Percentiles rank a stretch among this genome's conserved stretches.
phyloP scores from a whole-genome alignment of 2,113 vertebrate genomes.

The Drymodes brunneopygia region DNA sequence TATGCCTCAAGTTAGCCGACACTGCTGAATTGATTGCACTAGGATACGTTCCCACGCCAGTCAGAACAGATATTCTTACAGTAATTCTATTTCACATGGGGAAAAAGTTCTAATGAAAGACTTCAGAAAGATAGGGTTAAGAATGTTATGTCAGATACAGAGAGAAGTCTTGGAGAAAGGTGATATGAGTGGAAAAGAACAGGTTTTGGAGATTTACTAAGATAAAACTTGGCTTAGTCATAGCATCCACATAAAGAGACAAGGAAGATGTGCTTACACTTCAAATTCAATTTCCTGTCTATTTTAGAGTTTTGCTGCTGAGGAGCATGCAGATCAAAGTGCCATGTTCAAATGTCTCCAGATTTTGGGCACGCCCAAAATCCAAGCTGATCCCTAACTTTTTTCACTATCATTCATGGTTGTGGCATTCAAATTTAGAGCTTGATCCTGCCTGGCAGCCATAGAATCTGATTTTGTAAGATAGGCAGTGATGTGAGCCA shows the following conservation, averaged over 20 bases:
- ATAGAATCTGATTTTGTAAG: constrained; percentile 46
- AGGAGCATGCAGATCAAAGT: background rate
- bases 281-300: background rate
- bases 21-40: background rate
- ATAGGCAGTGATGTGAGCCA: constrained; percentile 38
- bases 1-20: background rate
- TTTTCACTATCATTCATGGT: background rate
- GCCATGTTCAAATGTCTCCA: background rate
- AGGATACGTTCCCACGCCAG: background rate
- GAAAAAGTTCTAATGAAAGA: background rate
- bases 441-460: constrained; percentile 19
- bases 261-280: background rate
- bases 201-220: background rate
- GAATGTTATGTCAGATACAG: background rate
- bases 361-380: background rate
- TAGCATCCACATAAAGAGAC: background rate
- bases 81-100: background rate
- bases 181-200: background rate
- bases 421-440: constrained; percentile 26
- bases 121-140: background rate
- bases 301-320: background rate
- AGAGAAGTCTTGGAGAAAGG: background rate
- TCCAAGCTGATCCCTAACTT: background rate
- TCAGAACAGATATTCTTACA: background rate
- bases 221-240: background rate